Evolutionary conservation across 1,140 invertebrate genomes (phyloP), one percentile per base, ranked within the genome.

Genomic region (Pomacea maculata): DNA sequence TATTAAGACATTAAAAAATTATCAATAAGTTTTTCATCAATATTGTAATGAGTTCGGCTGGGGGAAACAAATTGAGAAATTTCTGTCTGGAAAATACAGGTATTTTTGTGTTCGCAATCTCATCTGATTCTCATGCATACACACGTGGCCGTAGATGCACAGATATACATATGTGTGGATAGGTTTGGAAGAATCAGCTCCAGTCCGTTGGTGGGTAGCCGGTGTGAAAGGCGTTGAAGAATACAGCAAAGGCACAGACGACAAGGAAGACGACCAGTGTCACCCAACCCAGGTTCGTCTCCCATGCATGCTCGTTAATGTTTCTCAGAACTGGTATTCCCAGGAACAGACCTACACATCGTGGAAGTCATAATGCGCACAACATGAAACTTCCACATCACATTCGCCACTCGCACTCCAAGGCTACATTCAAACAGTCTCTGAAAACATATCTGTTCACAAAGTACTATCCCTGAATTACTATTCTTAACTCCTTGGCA

Each of bases 271-370:
- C 76, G 17, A 83, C 78, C 4, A 91, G 79, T 29, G 87, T 84
- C 14, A 91, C 81, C 86, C 88, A 89, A 52, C 85, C 90, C 8
- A 91, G 81, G n/a, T 82, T 86, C 29, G 79, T 86, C 82, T 91
- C 90, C 90, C 90, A 91, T n/a, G 87, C 86, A 64, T 88, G 85
- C 11, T 86, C 82, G 29, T 90, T 85, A 21, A 91, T 84, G 82
- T 91, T 91, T 82, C 87, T 89, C 83, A 91, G 77, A 3, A 90
- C 83, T 1, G 89, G 87, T 34, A 91, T 86, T 15, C 90, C 90
- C 1, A 91, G 73, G 61, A 91, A 78, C 14, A 91, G 79, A 65
- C 90, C 90, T 91, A 85, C 75, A 85, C 80, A 79, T 63, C 81
- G 45, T 81, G 83, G 21, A 82, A 78, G 74, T 25, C 57, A 67